Evolutionary conservation across 2,797 vertebrate genomes (phyloP).

Genomic region (Melanotaenia pygmaea): DNA sequence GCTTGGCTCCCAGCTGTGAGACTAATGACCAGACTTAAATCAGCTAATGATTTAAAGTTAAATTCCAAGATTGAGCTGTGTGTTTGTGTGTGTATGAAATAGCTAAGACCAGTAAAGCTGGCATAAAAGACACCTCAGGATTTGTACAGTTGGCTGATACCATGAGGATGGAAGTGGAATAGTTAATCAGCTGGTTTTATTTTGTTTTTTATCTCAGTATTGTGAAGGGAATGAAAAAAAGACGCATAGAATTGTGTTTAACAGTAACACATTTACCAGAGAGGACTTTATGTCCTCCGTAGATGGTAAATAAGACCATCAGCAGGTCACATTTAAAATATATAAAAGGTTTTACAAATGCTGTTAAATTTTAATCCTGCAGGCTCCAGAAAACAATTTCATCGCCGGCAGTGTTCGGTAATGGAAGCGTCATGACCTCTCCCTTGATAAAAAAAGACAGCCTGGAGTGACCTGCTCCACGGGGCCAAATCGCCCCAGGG

Average conservation of each 20-base stretch:
- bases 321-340: constrained; percentile 21
- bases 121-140: constrained; percentile 35
- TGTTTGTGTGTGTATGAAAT: constrained; percentile 5
- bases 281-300: constrained; percentile 13
- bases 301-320: constrained; percentile 11
- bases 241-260: constrained; percentile 15
- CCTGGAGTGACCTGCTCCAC: constrained; percentile 33
- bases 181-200: not conserved
- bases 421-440: constrained; percentile 34
- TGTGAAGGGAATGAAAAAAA: not conserved
- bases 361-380: constrained; percentile 13
- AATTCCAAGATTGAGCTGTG: constrained; percentile 4
- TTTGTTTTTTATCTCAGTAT: not conserved
- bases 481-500: constrained; percentile 50
- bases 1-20: constrained; percentile 34
- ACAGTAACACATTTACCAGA: constrained; percentile 47
- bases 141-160: constrained; percentile 23
- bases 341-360: constrained; percentile 6
- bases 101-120: constrained; percentile 3
- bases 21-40: constrained; percentile 26
- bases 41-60: constrained; percentile 40
- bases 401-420: constrained; percentile 30
- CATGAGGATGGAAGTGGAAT: constrained; percentile 12
- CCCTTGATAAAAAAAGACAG: constrained; percentile 43
- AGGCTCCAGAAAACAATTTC: constrained; percentile 13